Percentiles rank a stretch among this genome's conserved stretches.
Conservation (phyloP, 2,888 invertebrate species). For the Xestoiulus laeticollis region DNA sequence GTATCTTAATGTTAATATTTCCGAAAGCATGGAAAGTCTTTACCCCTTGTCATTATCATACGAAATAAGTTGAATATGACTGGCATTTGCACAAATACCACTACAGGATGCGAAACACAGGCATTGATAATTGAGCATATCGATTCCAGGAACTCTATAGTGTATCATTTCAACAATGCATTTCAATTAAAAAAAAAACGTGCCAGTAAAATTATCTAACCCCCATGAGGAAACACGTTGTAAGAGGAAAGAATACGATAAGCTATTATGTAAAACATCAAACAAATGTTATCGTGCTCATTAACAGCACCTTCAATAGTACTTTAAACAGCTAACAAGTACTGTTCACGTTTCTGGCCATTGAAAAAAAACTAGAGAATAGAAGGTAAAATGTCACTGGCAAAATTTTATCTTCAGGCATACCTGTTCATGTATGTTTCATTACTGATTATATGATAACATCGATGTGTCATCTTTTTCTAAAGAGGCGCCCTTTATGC, state of each 20-base stretch:
- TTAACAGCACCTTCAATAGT: neutral
- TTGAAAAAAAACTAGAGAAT: no score
- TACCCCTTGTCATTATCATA: no score
- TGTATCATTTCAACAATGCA: neutral
- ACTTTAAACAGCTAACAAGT: neutral
- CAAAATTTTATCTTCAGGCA: neutral
- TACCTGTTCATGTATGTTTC: neutral
- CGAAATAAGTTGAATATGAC: no score
- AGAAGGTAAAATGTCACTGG: no score
- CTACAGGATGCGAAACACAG: neutral
- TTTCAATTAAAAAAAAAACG: neutral
- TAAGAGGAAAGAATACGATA: neutral
- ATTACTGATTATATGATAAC: neutral
- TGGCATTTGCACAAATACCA: neutral
- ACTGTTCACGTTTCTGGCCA: no score
- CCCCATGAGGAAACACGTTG: neutral
- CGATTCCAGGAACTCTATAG: neutral
- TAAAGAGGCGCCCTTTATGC: no score
- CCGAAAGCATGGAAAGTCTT: no score
- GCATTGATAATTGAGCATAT: neutral
- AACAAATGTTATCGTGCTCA: neutral
- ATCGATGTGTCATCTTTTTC: no score
- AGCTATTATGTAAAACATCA: neutral
- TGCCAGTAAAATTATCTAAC: neutral
- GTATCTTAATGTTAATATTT: no score